Percentiles rank a stretch among this genome's conserved stretches.
phyloP scores from a whole-genome alignment of 1,140 invertebrate genomes.

The Maconellicoccus hirsutus region DNA sequence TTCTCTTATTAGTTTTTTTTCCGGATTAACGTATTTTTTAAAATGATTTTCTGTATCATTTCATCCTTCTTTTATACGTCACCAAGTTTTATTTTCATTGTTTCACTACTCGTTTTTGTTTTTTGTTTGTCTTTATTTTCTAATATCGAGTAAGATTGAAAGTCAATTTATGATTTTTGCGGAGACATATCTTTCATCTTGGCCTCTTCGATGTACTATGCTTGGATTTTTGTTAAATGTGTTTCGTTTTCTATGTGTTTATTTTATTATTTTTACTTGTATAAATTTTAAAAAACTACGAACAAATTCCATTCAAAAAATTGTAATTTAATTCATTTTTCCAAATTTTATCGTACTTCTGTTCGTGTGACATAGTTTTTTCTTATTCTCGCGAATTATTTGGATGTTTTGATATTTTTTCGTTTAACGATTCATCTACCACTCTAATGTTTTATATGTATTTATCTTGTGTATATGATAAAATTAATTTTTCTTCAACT shows the following conservation, averaged over 20 bases:
- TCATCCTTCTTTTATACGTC: not conserved
- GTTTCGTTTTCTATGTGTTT: not conserved
- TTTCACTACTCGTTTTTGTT: not conserved
- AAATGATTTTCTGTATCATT: not conserved
- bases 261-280: not conserved
- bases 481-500: too few species aligned
- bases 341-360: too few species aligned
- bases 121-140: not conserved
- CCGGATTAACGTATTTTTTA: not conserved
- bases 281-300: too few species aligned
- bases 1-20: not conserved
- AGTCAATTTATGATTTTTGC: not conserved
- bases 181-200: not conserved
- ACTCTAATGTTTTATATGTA: too few species aligned
- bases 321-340: too few species aligned
- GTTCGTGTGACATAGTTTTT: too few species aligned
- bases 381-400: too few species aligned
- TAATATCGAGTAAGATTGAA: not conserved
- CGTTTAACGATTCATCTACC: too few species aligned
- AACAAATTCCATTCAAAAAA: too few species aligned
- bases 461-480: too few species aligned
- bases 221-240: not conserved
- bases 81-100: not conserved
- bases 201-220: too few species aligned
- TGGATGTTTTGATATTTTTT: too few species aligned